These are phyloP conservation scores for Idaea biselata DNA, from an alignment of 2,888 invertebrate genomes.

Conservation along the genomic window DNA sequence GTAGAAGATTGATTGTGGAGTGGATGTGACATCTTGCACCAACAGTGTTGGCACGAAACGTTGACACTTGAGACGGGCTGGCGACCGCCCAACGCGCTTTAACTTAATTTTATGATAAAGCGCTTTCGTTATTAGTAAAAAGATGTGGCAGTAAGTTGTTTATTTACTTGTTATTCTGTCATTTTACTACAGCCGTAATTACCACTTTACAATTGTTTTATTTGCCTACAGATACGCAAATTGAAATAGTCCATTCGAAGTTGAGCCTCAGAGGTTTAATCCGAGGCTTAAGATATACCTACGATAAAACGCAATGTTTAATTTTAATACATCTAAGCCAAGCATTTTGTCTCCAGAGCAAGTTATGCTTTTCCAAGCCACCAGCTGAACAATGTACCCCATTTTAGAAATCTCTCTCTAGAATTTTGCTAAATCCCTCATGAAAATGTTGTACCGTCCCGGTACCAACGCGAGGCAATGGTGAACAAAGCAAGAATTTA, in stretches of 20 bases:
- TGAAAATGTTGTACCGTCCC: slow-evolving; percentile 47
- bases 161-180: slow-evolving; percentile 48
- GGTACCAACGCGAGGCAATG: slow-evolving; percentile 35
- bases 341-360: slow-evolving; percentile 16
- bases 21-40: not conserved
- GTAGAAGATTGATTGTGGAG: not conserved
- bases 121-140: not conserved
- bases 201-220: slow-evolving; percentile 63
- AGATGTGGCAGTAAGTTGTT: not conserved
- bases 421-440: slow-evolving; percentile 46
- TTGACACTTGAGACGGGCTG: slow-evolving; percentile 70
- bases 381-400: slow-evolving; percentile 44
- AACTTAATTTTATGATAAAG: slow-evolving; percentile 53
- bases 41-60: slow-evolving; percentile 57
- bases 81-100: slow-evolving; percentile 70
- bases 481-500: slow-evolving; percentile 67
- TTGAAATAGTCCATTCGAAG: slow-evolving; percentile 32
- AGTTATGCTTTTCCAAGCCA: slow-evolving; percentile 25
- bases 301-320: not conserved
- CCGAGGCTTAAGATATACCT: not conserved
- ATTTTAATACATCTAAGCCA: slow-evolving; percentile 14
- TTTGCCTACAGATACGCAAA: slow-evolving; percentile 45
- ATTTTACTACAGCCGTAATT: slow-evolving; percentile 60
- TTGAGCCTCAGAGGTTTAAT: not conserved
- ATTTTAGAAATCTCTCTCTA: slow-evolving; percentile 48